Base-by-base conservation (phyloP, 92 coral and sea anemone genomes). In the Actinostola sp. region DNA sequence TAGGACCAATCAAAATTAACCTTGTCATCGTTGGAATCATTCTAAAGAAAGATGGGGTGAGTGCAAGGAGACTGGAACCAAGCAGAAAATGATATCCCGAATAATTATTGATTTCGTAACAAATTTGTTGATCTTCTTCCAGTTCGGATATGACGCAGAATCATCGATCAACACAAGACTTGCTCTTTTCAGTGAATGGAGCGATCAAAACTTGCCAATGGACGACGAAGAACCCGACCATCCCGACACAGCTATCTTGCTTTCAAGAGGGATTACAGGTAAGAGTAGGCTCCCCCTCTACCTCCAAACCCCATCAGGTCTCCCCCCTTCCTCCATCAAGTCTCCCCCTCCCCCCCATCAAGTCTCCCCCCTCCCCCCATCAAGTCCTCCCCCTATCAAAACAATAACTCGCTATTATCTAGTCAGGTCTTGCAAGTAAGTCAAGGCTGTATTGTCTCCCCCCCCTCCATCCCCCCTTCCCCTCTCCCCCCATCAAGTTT, bases 21-120 rank as follows among this genome's bases (percentile, higher is more conserved):
- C 36, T 71, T 9, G 66, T 71, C 14, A 46, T 71, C 19, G 76
- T 71, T 51, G 76, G 76, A 25, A 32, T 71, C 32, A 42, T 43
- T 2, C 30, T 71, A 25, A 53, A 71, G 44, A 55, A 34, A 20
- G 76, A 38, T 17, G 63, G 64, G 21, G 76, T 71, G 17, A 71
- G 76, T 53, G 54, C 0, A 3, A 3, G n/a, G 54, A n/a, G n/a
- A n/a, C n/a, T n/a, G n/a, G n/a, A n/a, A n/a, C n/a, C n/a, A n/a
- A n/a, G n/a, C n/a, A n/a, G n/a, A n/a, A 36, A 36, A 36, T 4
- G 11, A 36, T 36, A 36, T 36, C 42, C 42, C 42, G 42, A n/a
- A n/a, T n/a, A n/a, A n/a, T n/a, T n/a, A n/a, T n/a, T n/a, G n/a
- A n/a, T n/a, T n/a, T n/a, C n/a, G n/a, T n/a, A n/a, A n/a, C n/a